phyloP scores from a whole-genome alignment of 2,797 vertebrate genomes.

The Falco naumanni region DNA sequence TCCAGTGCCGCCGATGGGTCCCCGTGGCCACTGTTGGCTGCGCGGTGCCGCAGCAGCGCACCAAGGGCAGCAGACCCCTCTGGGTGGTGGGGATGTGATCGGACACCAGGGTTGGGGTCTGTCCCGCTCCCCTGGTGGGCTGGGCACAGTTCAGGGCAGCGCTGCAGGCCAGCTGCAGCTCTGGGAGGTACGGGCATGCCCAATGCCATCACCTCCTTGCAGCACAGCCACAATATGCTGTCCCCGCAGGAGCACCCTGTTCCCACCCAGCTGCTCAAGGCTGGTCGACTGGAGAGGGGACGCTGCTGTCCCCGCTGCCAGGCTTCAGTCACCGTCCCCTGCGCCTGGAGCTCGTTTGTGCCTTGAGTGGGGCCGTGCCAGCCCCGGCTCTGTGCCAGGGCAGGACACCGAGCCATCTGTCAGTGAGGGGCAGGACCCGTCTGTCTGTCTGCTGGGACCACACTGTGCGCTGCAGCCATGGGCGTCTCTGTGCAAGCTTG shows the following conservation, averaged over 20 bases:
- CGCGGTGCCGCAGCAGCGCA: fast-evolving
- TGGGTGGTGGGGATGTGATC: not conserved
- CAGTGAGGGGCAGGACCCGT: not conserved
- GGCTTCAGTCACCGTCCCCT: not conserved
- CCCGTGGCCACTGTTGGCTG: fast-evolving
- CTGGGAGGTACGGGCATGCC: not conserved
- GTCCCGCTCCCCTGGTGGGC: not conserved
- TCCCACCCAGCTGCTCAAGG: not conserved
- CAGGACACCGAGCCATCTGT: fast-evolving
- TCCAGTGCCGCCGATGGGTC: not conserved
- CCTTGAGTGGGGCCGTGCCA: not conserved
- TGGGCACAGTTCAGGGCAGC: not conserved
- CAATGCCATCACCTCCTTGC: fast-evolving
- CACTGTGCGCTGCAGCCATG: not conserved
- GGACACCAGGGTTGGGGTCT: fast-evolving
- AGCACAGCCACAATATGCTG: fast-evolving
- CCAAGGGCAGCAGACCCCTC: not conserved
- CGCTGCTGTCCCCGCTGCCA: not conserved
- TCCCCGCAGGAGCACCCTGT: not conserved
- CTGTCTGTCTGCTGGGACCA: not conserved
- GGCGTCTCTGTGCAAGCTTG: not conserved
- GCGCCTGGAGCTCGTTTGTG: fast-evolving
- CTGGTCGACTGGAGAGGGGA: not conserved
- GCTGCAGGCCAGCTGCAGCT: not conserved
- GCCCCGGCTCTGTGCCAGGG: fast-evolving